These are phyloP conservation scores for Drosophila fulvimacula DNA, from an alignment of 2,888 invertebrate genomes.

Conservation along the genomic window DNA sequence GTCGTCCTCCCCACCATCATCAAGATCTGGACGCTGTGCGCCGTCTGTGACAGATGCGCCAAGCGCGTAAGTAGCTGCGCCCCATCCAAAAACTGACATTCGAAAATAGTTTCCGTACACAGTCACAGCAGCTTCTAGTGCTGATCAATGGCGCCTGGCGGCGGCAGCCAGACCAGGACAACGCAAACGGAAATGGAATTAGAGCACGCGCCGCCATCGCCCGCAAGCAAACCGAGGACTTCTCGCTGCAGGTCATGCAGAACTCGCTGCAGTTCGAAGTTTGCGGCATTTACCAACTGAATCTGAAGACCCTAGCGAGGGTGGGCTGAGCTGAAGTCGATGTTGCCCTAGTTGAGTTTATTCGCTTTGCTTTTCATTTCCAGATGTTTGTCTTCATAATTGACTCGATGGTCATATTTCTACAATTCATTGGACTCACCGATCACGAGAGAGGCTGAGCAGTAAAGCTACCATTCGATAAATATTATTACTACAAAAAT, in stretches of 20 bases:
- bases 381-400: conserved; percentile 70
- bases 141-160: conserved; percentile 31
- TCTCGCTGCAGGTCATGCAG: conserved; percentile 69
- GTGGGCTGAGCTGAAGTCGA: conserved; percentile 19
- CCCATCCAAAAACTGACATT: too few relatives aligned
- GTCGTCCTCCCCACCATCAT: conserved; percentile 48
- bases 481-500: too few relatives aligned
- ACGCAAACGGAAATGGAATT: neutral
- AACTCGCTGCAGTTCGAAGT: conserved; percentile 64
- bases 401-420: conserved; percentile 60
- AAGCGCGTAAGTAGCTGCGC: conserved; percentile 44
- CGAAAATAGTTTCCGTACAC: neutral
- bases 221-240: conserved; percentile 51
- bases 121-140: conserved; percentile 49
- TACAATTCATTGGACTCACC: conserved; percentile 58
- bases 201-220: neutral
- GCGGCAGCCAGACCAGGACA: neutral
- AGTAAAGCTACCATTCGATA: too few relatives aligned
- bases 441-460: conserved; percentile 16
- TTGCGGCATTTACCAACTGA: conserved; percentile 68
- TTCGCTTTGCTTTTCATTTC: neutral
- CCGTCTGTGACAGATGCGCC: conserved; percentile 53
- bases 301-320: conserved; percentile 55
- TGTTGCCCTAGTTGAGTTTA: neutral
- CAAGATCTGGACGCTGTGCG: conserved; percentile 57